These are phyloP conservation scores for Cylas formicarius DNA, from an alignment of 1,140 invertebrate species.

Conservation along the genomic window DNA sequence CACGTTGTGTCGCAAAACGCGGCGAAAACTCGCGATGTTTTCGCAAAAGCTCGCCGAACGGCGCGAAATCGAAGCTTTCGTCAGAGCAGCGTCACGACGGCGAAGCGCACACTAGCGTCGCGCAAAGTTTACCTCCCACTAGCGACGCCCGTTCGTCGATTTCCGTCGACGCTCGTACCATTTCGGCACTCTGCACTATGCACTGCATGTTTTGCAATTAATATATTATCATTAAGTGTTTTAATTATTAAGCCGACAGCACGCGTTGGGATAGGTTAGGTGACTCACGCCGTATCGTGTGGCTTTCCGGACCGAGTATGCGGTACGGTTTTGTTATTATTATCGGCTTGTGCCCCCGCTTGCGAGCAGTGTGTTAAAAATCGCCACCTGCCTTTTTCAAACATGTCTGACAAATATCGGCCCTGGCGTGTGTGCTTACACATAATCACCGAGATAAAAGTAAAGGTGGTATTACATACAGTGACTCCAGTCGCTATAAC, in stretches of 20 bases:
- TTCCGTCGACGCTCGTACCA: constrained; percentile 18
- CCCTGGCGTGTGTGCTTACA: no score
- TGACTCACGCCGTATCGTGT: constrained; percentile 36
- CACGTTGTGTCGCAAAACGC: no score
- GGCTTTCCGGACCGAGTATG: no score
- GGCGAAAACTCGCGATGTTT: constrained; percentile 16
- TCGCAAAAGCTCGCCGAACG: constrained; percentile 5
- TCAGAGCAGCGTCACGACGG: constrained; percentile 30
- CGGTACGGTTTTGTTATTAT: no score
- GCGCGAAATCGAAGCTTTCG: not conserved
- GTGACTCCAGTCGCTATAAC: no score
- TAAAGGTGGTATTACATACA: no score
- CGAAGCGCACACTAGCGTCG: constrained; percentile 29
- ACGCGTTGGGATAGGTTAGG: constrained; percentile 34
- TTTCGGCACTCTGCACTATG: constrained; percentile 34
- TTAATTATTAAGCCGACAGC: constrained; percentile 31
- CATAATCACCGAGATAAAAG: no score
- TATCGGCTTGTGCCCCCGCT: no score
- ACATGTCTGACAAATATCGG: no score
- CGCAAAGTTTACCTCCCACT: constrained; percentile 30
- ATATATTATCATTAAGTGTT: constrained; percentile 42
- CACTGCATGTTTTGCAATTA: constrained; percentile 40
- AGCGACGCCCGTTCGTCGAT: constrained; percentile 18
- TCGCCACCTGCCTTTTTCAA: no score
- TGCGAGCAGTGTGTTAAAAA: no score